phyloP scores from a whole-genome alignment of 1,140 invertebrate genomes.

The Eupristina koningsbergeri region DNA sequence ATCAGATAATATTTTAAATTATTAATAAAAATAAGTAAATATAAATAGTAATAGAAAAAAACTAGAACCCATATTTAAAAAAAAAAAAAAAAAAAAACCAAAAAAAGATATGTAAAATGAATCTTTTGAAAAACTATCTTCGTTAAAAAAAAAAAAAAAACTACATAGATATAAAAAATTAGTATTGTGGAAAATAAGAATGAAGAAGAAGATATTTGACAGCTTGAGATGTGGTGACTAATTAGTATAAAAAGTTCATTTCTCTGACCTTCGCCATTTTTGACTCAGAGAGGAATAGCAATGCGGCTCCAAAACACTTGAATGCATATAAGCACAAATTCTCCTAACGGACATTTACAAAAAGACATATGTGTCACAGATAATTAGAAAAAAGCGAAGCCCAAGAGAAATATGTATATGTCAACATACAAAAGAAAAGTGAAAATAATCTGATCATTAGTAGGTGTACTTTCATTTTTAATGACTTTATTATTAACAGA shows the following conservation, averaged over 20 bases:
- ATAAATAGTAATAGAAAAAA: no score
- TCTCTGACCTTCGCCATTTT: constrained; percentile 52
- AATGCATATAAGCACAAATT: constrained; percentile 37
- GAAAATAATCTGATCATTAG: background rate
- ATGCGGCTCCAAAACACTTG: constrained; percentile 40
- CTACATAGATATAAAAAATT: constrained; percentile 53
- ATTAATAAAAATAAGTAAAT: no score
- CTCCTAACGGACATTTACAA: constrained; percentile 25
- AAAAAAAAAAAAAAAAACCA: no score
- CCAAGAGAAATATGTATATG: background rate
- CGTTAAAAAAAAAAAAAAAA: no score
- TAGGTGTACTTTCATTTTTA: background rate
- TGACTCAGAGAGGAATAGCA: background rate
- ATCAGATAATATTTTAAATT: no score
- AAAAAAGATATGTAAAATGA: no score
- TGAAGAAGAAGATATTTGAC: constrained; percentile 68
- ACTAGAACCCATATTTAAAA: no score
- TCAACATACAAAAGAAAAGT: background rate
- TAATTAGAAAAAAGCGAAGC: background rate
- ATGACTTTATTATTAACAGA: no score
- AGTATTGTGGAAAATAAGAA: constrained; percentile 61
- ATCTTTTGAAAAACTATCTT: no score
- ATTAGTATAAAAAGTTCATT: constrained; percentile 71
- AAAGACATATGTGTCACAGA: constrained; percentile 35
- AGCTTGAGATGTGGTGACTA: constrained; percentile 69